phyloP scores from a whole-genome alignment of 2,888 invertebrate species.

The Empis stercorea region DNA sequence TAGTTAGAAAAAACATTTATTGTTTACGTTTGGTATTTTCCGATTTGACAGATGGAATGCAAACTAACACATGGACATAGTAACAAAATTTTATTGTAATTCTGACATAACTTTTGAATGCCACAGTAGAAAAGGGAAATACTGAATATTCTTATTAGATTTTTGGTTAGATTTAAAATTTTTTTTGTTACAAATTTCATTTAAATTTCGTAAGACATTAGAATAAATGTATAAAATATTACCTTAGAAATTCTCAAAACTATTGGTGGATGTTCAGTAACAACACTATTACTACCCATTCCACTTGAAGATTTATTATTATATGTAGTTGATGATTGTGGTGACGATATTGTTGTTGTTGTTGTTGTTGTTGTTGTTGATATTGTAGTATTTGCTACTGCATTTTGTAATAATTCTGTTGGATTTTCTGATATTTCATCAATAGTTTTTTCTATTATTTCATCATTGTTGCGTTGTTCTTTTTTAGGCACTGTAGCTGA shows the following conservation, averaged over 20 bases:
- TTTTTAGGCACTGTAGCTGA: slow-evolving; percentile 33
- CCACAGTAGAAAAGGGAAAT: too few relatives aligned
- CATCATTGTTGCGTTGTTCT: slow-evolving; percentile 21
- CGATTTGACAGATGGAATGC: too few relatives aligned
- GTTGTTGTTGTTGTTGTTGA: too few relatives aligned
- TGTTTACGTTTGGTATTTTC: too few relatives aligned
- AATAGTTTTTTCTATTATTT: neutral
- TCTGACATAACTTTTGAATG: too few relatives aligned
- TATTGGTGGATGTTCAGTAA: slow-evolving; percentile 58
- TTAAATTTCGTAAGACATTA: too few relatives aligned
- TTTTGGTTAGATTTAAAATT: too few relatives aligned
- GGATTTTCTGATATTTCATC: slow-evolving; percentile 1
- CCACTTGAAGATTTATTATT: slow-evolving; percentile 6
- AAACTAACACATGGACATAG: too few relatives aligned
- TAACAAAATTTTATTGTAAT: too few relatives aligned
- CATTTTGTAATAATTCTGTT: slow-evolving; percentile 5
- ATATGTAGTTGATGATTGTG: neutral
- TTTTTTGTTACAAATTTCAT: too few relatives aligned
- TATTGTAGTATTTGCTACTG: slow-evolving; percentile 4
- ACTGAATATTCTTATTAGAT: too few relatives aligned
- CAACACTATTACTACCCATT: neutral
- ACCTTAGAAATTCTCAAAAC: slow-evolving; percentile 76
- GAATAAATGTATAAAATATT: slow-evolving; percentile 9
- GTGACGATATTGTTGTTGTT: slow-evolving; percentile 11
- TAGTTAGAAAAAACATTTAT: too few relatives aligned